Percentiles rank a stretch among this genome's conserved stretches.
phyloP scores from a whole-genome alignment of 2,888 invertebrate species.

The Drosophila yooni region DNA sequence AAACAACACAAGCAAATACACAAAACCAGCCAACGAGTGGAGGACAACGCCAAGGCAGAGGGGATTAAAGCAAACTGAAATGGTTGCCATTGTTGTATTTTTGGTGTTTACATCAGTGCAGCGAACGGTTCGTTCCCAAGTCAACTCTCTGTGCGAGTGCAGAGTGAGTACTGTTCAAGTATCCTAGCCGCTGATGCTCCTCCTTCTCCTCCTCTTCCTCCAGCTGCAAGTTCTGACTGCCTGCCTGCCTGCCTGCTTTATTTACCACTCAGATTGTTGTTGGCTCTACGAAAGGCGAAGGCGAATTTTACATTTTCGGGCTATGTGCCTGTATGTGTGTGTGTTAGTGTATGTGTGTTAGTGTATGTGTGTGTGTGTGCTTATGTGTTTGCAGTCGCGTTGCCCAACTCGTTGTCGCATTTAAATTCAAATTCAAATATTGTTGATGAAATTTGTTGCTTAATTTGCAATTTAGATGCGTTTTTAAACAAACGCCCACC shows the following conservation, averaged over 20 bases:
- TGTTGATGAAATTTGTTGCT: conserved; percentile 82
- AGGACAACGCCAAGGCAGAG: conserved; percentile 8
- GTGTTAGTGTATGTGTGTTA: conserved; percentile 14
- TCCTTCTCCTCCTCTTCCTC: neutral
- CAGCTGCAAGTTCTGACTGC: conserved; percentile 13
- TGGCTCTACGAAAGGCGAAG: conserved; percentile 56
- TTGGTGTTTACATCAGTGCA: conserved; percentile 78
- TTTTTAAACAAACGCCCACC: conserved; percentile 74
- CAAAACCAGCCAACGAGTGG: conserved; percentile 57
- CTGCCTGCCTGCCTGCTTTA: conserved; percentile 36
- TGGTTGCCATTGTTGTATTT: conserved; percentile 80
- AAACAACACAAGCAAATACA: conserved; percentile 79
- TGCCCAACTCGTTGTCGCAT: conserved; percentile 66
- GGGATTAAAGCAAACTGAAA: conserved; percentile 61
- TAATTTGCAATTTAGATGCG: conserved; percentile 81
- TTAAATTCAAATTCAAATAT: conserved; percentile 82
- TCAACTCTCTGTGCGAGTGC: conserved; percentile 47
- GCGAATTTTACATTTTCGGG: conserved; percentile 78
- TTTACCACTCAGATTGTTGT: conserved; percentile 65
- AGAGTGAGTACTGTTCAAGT: conserved; percentile 25
- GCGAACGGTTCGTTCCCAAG: conserved; percentile 64
- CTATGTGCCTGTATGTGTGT: conserved; percentile 44
- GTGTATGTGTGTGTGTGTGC: conserved; percentile 9
- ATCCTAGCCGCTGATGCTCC: conserved; percentile 24
- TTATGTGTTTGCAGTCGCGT: conserved; percentile 41